Evolutionary conservation across 2,888 invertebrate genomes (phyloP), one percentile per base, ranked within the genome.

Genomic region (Aleiodes testaceus): DNA sequence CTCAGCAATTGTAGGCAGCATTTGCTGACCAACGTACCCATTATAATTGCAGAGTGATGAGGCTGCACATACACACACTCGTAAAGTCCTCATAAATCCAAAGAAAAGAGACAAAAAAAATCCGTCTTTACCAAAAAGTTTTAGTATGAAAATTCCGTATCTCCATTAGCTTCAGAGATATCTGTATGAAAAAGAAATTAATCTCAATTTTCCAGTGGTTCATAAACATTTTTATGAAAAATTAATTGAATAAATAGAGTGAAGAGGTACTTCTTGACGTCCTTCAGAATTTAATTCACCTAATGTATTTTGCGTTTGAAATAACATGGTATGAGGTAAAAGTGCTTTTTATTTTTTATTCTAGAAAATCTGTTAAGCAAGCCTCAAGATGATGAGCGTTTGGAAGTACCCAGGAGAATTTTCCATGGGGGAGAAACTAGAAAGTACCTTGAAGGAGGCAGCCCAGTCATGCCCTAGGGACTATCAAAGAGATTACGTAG

Each of bases 41-140:
- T 76, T 78, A 77, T 78, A 81, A 80, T 79, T 78, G 78, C 75
- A 74, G 76, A 76, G 69, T 74, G 70, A 75, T 75, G 72, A 65
- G 65, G 66, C 22, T 71, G 53, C 63, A 36, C 72, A 53, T 53
- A n/a, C 53, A 14, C 26, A 26, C 26, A 26, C 26, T 5, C 26
- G 5, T 5, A 26, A 22, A 22, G n/a, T n/a, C n/a, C n/a, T n/a
- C n/a, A n/a, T n/a, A n/a, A n/a, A n/a, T n/a, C n/a, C n/a, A n/a
- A n/a, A n/a, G n/a, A n/a, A n/a, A n/a, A n/a, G 22, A 22, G 22
- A 22, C 4, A 22, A 22, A 22, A 22, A 22, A 22, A 22, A 4
- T 22, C 4, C 2, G 4, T 22, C 22, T 22, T 22, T 53, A 44
- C 5, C 20, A 20, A 26, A 63, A 47, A 63, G 14, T n/a, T n/a